A percentile compares a stretch with the other conserved stretches of the same genome.
These are phyloP conservation scores for Sussaba pulchella DNA, from an alignment of 2,888 invertebrate species.

Conservation along the genomic window DNA sequence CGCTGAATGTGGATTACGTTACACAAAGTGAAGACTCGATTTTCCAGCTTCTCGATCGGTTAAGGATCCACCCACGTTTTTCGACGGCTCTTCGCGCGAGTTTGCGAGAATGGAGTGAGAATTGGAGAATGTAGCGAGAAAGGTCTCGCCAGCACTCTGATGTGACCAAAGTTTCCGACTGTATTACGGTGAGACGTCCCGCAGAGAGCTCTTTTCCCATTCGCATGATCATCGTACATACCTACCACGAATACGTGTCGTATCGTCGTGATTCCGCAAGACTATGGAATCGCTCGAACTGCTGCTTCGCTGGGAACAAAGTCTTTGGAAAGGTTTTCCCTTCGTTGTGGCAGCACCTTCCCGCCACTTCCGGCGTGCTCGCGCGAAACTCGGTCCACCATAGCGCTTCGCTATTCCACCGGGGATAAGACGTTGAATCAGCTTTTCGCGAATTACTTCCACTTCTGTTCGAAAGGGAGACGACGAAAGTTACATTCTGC, in stretches of 20 bases:
- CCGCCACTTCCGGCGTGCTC: slow-evolving; percentile 40
- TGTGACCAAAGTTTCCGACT: slow-evolving; percentile 21
- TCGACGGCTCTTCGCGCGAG: slow-evolving; percentile 3
- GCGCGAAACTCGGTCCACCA: slow-evolving; percentile 34
- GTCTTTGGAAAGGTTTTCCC: slow-evolving; percentile 7
- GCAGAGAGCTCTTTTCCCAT: slow-evolving; percentile 21
- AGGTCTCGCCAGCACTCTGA: slow-evolving; percentile 18
- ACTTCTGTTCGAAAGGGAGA: slow-evolving; percentile 11
- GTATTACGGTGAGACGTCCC: slow-evolving; percentile 28
- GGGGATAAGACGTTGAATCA: slow-evolving; percentile 74
- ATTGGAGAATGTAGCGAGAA: slow-evolving; percentile 21
- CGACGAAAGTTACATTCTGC: slow-evolving; percentile 17
- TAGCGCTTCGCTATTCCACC: slow-evolving; percentile 9
- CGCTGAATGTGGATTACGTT: not conserved
- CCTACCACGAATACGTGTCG: slow-evolving; percentile 33
- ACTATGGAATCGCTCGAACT: slow-evolving; percentile 1
- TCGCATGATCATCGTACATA: slow-evolving; percentile 11
- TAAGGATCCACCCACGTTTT: not conserved
- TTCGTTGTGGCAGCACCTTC: slow-evolving; percentile 38
- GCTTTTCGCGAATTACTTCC: slow-evolving; percentile 73
- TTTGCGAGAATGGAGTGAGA: slow-evolving; percentile 14
- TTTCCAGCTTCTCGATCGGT: not conserved
- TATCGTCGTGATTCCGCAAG: slow-evolving; percentile 21
- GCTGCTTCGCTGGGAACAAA: slow-evolving; percentile 3
- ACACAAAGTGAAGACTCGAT: not conserved